These are phyloP conservation scores for Hypomecis punctinalis DNA, from an alignment of 2,888 invertebrate genomes.

Conservation along the genomic window DNA sequence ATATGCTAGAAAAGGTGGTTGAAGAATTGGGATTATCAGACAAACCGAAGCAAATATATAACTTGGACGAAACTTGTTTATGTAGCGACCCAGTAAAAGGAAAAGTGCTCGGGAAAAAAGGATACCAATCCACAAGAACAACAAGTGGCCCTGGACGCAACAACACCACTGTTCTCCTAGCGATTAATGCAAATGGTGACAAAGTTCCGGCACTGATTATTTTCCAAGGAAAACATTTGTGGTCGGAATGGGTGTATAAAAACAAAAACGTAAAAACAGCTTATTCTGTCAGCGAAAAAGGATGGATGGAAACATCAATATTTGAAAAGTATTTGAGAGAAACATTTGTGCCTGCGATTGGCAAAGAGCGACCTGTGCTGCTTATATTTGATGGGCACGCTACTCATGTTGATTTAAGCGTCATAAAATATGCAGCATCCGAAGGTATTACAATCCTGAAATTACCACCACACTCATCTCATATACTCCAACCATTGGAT, in stretches of 20 bases:
- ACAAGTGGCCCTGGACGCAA: constrained; percentile 28
- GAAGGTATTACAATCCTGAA: constrained; percentile 49
- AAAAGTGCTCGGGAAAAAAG: constrained; percentile 42
- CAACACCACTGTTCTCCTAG: constrained; percentile 27
- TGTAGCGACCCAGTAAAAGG: constrained; percentile 43
- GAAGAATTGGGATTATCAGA: constrained; percentile 42
- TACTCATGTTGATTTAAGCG: constrained; percentile 43
- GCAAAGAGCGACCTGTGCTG: constrained; percentile 26
- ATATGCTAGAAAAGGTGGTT: constrained; percentile 25
- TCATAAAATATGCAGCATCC: constrained; percentile 51
- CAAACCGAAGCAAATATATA: constrained; percentile 44
- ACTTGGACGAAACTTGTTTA: constrained; percentile 38
- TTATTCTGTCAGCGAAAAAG: constrained; percentile 29
- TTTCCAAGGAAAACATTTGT: constrained; percentile 43
- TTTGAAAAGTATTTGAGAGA: constrained; percentile 48
- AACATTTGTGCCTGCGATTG: constrained; percentile 36
- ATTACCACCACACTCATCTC: constrained; percentile 39
- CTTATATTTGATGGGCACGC: constrained; percentile 25
- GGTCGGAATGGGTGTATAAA: constrained; percentile 36
- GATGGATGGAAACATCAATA: constrained; percentile 44
- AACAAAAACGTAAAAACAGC: constrained; percentile 13
- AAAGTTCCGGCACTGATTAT: constrained; percentile 39
- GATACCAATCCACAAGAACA: constrained; percentile 25
- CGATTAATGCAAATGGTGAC: constrained; percentile 27
- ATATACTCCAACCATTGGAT: constrained; percentile 45